A percentile compares a stretch with the other conserved stretches of the same genome.
These are phyloP conservation scores for Mimas tiliae DNA, from an alignment of 2,888 invertebrate genomes.

Conservation along the genomic window DNA sequence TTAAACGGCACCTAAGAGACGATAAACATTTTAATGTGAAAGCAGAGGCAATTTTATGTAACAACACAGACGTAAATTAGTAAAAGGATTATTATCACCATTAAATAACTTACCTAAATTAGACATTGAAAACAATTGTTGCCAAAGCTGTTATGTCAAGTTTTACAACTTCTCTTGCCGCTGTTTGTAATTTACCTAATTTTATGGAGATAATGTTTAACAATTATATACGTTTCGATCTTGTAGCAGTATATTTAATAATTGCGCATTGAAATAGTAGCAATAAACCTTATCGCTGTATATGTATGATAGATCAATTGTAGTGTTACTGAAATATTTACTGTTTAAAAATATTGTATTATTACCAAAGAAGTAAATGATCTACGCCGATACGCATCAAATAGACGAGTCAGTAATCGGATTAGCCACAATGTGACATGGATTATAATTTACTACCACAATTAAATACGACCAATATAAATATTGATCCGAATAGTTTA, in stretches of 20 bases:
- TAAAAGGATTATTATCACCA: conserved; percentile 34
- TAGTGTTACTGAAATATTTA: too few relatives aligned
- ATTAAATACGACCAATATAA: not conserved
- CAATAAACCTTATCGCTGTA: too few relatives aligned
- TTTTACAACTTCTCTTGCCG: not conserved
- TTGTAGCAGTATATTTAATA: too few relatives aligned
- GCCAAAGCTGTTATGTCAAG: not conserved
- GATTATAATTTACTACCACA: not conserved
- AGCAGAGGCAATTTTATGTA: conserved; percentile 41
- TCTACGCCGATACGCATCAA: not conserved
- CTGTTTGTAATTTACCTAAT: not conserved
- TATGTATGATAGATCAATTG: too few relatives aligned
- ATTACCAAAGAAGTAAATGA: too few relatives aligned
- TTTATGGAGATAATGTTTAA: not conserved
- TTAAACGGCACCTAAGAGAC: conserved; percentile 32
- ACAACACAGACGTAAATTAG: conserved; percentile 37
- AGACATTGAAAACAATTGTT: conserved; percentile 1
- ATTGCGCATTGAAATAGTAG: too few relatives aligned
- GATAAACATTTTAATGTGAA: conserved; percentile 43
- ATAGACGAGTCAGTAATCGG: not conserved
- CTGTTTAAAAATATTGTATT: too few relatives aligned
- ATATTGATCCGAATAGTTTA: too few relatives aligned
- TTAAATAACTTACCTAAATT: conserved; percentile 16
- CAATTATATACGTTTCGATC: not conserved
- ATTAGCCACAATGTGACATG: not conserved